Evolutionary conservation across 2,888 invertebrate genomes (phyloP).

Genomic region (Heliconius cydno): DNA sequence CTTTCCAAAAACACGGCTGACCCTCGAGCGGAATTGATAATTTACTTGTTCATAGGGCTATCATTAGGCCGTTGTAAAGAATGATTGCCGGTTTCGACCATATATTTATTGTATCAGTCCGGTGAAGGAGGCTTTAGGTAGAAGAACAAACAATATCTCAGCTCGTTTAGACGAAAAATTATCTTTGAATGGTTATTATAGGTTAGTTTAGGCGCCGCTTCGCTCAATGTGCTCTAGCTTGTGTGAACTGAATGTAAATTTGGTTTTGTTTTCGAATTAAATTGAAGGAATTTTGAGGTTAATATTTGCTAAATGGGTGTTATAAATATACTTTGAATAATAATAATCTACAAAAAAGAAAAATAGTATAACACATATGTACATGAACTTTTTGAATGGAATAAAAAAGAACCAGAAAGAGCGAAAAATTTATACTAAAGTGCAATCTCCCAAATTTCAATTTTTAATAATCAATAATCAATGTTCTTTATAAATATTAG

Average conservation of each 20-base stretch:
- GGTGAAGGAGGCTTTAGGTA: constrained; percentile 55
- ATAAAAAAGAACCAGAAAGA: not conserved
- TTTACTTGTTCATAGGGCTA: constrained; percentile 81
- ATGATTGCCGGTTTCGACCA: constrained; percentile 77
- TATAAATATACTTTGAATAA: not conserved
- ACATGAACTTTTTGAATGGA: not conserved
- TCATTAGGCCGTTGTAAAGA: constrained; percentile 77
- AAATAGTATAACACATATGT: too few relatives aligned
- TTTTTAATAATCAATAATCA: not conserved
- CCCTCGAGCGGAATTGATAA: constrained; percentile 82
- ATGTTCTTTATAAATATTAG: not conserved
- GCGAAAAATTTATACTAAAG: not conserved
- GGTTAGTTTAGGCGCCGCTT: constrained; percentile 51
- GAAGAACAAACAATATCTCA: constrained; percentile 82
- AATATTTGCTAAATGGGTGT: not conserved
- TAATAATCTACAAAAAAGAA: not conserved
- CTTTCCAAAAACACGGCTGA: constrained; percentile 75
- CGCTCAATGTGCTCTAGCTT: constrained; percentile 31
- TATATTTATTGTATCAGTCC: constrained; percentile 68
- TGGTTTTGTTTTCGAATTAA: constrained; percentile 20
- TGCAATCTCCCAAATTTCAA: too few relatives aligned
- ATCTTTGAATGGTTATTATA: constrained; percentile 70
- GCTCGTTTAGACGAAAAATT: constrained; percentile 78
- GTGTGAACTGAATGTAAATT: constrained; percentile 30
- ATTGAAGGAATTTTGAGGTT: not conserved